Base-by-base conservation (phyloP, 2,113 vertebrate genomes). In the Manacus vitellinus region DNA sequence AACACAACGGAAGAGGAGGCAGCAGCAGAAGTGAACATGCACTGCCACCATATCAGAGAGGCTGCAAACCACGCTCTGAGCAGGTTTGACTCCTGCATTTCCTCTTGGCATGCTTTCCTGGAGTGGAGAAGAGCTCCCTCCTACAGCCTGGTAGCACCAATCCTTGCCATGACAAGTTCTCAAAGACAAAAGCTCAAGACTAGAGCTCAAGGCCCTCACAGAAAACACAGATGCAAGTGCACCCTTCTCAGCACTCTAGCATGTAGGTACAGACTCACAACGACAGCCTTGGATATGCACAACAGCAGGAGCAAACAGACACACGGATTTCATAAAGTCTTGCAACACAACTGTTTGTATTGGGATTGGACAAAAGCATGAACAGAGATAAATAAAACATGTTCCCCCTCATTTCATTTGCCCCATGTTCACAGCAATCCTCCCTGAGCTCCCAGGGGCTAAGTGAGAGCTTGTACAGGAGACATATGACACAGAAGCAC, bases 261-360 rank as follows among this genome's bases (percentile, higher is more conserved):
- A 46, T 0, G 0, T 2, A 30, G 55, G 22, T 3, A 31, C 43
- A 56, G 21, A 10, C 51, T 41, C 70, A 52, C 23, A 1, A 0
- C 1, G 13, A 41, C 3, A 8, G 8, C 35, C 77, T 65, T 12
- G 7, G 43, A 13, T n/a, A 12, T 0, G 2, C 0, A 2, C 14
- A 55, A 30, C 27, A 56, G 20, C 2, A 0, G 30, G 16, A 89
- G 27, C 74, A 59, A 4, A 51, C 22, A 39, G 16, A 59, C 20
- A 22, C 0, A 4, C 1, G 2, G 35, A 52, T 58, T 89, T 88
- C 31, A 52, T 8, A 11, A 73, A 47, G 30, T 35, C 47, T 47
- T 71, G 22, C 33, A 84, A 77, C 13, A 37, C 21, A 65, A 12
- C 35, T 15, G 3, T 25, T 25, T 14, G 18, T 1, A 33, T 0